phyloP scores from a whole-genome alignment of 37 sponge, comb jelly and placozoan genomes.

The Chondrosia reniformis region DNA sequence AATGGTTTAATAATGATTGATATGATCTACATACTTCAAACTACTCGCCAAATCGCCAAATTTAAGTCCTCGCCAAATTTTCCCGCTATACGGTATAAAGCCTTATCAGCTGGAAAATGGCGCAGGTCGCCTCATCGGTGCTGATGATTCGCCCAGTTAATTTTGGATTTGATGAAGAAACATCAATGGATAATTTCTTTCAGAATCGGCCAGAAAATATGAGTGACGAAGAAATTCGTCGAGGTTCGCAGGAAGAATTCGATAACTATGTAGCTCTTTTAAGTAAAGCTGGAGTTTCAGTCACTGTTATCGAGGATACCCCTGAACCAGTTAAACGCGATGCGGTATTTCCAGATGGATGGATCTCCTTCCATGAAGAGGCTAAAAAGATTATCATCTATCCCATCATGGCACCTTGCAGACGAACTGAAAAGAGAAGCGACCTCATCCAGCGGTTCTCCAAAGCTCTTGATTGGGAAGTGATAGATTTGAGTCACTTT shows the following conservation, averaged over 20 bases:
- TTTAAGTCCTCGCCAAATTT: no score
- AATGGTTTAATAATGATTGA: no score
- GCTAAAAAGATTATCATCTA: slow-evolving; percentile 34
- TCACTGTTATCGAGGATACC: slow-evolving; percentile 38
- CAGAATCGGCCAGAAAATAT: slow-evolving; percentile 2
- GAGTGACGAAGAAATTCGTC: not conserved
- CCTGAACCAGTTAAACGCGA: slow-evolving; percentile 37
- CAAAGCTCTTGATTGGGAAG: not conserved
- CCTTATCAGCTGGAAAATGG: not conserved
- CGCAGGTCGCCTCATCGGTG: slow-evolving; percentile 36
- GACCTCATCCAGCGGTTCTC: slow-evolving; percentile 32
- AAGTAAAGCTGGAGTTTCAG: slow-evolving; percentile 12
- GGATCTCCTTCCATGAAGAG: slow-evolving; percentile 61
- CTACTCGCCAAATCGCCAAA: no score
- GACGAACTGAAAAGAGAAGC: slow-evolving; percentile 40
- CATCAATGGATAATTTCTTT: slow-evolving; percentile 53
- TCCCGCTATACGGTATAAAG: no score
- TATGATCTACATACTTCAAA: no score
- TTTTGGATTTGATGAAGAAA: slow-evolving; percentile 50
- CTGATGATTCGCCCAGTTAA: slow-evolving; percentile 58
- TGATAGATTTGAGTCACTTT: slow-evolving; percentile 45
- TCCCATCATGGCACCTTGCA: slow-evolving; percentile 49
- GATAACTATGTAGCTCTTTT: slow-evolving; percentile 32
- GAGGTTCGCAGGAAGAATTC: slow-evolving; percentile 45
- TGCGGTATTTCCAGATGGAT: slow-evolving; percentile 76